Conservation (phyloP, 2,888 invertebrate genomes). For the Ectemnius continuus region DNA sequence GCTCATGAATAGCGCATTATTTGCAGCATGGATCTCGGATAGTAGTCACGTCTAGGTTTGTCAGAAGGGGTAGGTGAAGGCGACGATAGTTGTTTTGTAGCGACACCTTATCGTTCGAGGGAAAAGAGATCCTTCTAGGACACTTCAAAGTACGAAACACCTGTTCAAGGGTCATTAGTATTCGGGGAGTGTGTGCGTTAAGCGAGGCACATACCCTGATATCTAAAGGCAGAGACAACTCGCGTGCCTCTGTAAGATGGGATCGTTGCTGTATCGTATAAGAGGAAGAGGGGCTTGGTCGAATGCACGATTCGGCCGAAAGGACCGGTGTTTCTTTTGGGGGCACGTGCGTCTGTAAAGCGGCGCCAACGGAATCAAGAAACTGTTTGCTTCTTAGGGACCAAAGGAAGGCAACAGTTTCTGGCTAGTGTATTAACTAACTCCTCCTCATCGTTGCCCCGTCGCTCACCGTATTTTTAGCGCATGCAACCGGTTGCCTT, state of each 20-base stretch:
- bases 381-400: slow-evolving; percentile 37
- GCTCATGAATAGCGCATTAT: no score
- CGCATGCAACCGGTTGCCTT: slow-evolving; percentile 75
- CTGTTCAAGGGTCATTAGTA: neutral
- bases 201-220: neutral
- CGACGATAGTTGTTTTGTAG: no score
- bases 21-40: no score
- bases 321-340: slow-evolving; percentile 19
- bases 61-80: no score
- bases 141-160: no score
- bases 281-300: slow-evolving; percentile 24
- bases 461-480: slow-evolving; percentile 70
- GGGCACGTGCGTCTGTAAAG: slow-evolving; percentile 26
- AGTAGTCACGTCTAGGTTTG: no score
- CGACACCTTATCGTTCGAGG: no score
- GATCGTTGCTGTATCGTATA: neutral
- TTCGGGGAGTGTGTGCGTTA: neutral
- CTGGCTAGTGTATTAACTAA: slow-evolving; percentile 67
- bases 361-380: slow-evolving; percentile 30
- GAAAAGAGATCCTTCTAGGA: no score
- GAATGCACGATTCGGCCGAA: slow-evolving; percentile 10
- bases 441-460: slow-evolving; percentile 56
- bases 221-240: slow-evolving; percentile 12
- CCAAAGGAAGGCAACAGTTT: slow-evolving; percentile 63
- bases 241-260: neutral